These are phyloP conservation scores for Pomacea canaliculata DNA, from an alignment of 2,888 invertebrate genomes.

Conservation along the genomic window DNA sequence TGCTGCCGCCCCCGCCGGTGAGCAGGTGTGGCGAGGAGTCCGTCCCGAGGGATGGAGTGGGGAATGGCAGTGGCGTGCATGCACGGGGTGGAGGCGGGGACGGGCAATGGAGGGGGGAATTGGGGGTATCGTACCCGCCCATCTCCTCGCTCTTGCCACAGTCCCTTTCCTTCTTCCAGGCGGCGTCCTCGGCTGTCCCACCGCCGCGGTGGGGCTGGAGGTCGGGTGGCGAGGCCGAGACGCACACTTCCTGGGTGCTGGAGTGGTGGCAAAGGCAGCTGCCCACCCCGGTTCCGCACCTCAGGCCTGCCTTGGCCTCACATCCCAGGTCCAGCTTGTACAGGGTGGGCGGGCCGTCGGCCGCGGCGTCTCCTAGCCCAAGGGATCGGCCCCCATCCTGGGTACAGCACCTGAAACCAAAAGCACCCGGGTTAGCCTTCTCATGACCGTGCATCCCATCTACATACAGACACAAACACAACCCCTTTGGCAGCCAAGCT, in stretches of 20 bases:
- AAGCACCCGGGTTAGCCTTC: too few species aligned
- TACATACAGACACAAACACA: neutral
- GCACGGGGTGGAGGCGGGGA: too few species aligned
- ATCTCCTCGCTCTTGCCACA: conserved; percentile 5
- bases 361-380: conserved; percentile 8
- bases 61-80: conserved; percentile 20
- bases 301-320: conserved; percentile 5
- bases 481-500: neutral
- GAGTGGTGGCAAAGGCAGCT: conserved; percentile 13
- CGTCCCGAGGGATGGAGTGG: conserved; percentile 8
- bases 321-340: conserved; percentile 19
- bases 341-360: too few species aligned
- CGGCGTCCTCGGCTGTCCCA: neutral
- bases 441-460: neutral
- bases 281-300: conserved; percentile 13
- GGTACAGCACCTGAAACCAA: conserved; percentile 9
- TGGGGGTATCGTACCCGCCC: conserved; percentile 15
- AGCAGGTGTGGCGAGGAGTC: conserved; percentile 7
- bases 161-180: conserved; percentile 9
- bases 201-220: conserved; percentile 1
- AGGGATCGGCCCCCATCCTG: conserved; percentile 18
- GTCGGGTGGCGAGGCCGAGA: conserved; percentile 13
- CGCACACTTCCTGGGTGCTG: conserved; percentile 22
- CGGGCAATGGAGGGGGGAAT: conserved; percentile 12
- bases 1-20: conserved; percentile 8